phyloP scores from a whole-genome alignment of 2,888 invertebrate genomes.

The Ditula angustiorana region DNA sequence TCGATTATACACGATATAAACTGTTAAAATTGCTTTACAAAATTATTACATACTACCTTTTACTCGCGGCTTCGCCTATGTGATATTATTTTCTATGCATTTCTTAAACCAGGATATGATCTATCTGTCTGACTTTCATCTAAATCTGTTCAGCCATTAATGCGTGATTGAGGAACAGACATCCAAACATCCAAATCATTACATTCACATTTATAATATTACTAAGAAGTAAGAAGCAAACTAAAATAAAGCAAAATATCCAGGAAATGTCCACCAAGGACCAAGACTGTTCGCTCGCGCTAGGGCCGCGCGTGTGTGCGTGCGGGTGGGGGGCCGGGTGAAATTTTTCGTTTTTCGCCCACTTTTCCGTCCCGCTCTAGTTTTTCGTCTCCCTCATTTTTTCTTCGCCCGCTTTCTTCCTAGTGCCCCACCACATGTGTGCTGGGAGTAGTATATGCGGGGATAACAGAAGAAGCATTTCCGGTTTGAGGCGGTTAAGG shows the following conservation, averaged over 20 bases:
- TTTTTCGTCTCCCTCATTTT: slow-evolving; percentile 86
- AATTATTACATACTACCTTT: too few relatives aligned
- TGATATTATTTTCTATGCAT: too few relatives aligned
- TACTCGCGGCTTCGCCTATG: too few relatives aligned
- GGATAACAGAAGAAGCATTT: slow-evolving; percentile 61
- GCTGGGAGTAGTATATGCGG: slow-evolving; percentile 64
- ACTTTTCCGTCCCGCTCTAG: slow-evolving; percentile 85
- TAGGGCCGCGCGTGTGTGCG: slow-evolving; percentile 73
- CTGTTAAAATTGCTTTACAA: too few relatives aligned
- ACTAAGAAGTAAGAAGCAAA: not conserved
- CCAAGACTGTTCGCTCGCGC: slow-evolving; percentile 55
- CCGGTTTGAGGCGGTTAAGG: slow-evolving; percentile 59
- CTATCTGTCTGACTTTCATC: too few relatives aligned
- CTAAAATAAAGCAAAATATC: not conserved
- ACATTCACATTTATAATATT: not conserved
- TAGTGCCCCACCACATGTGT: slow-evolving; percentile 86
- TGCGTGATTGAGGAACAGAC: too few relatives aligned
- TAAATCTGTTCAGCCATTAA: too few relatives aligned
- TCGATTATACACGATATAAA: too few relatives aligned
- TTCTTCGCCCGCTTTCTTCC: slow-evolving; percentile 84
- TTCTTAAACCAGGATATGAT: too few relatives aligned
- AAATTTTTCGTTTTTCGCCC: slow-evolving; percentile 86
- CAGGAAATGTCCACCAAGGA: slow-evolving; percentile 55
- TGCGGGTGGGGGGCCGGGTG: slow-evolving; percentile 69
- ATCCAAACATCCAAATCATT: too few relatives aligned